These are phyloP conservation scores for Dysmachus trigonus DNA, from an alignment of 2,888 invertebrate species.

Conservation along the genomic window DNA sequence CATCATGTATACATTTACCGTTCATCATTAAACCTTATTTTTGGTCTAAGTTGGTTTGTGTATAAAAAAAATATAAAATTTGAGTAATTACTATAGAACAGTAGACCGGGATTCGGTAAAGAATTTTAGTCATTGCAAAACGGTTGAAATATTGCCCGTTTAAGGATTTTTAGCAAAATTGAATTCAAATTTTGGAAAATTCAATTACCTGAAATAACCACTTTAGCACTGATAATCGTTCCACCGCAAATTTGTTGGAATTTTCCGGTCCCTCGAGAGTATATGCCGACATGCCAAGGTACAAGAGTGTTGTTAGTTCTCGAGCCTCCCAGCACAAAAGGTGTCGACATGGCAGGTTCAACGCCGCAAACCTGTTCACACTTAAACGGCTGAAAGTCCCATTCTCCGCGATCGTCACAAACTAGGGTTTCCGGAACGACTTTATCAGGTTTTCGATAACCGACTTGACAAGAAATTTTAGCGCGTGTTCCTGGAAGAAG, in stretches of 20 bases:
- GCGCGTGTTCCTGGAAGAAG: constrained; percentile 50
- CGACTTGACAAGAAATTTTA: constrained; percentile 45
- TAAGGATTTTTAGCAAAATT: too few species aligned
- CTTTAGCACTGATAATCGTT: constrained; percentile 54
- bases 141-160: too few species aligned
- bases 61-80: too few species aligned
- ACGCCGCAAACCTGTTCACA: constrained; percentile 57
- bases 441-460: constrained; percentile 29
- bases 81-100: too few species aligned
- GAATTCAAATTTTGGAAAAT: too few species aligned
- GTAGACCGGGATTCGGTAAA: too few species aligned
- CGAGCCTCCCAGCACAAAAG: background rate
- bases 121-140: too few species aligned
- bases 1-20: too few species aligned
- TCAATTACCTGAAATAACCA: constrained; percentile 49
- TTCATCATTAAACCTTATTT: too few species aligned
- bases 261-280: background rate
- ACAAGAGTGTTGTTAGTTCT: constrained; percentile 47
- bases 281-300: constrained; percentile 58
- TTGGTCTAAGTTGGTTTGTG: too few species aligned
- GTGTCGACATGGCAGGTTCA: constrained; percentile 17
- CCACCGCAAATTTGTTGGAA: constrained; percentile 54
- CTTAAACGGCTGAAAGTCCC: constrained; percentile 53
- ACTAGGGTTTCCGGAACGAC: background rate
- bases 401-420: constrained; percentile 54